Conservation (phyloP, 2,797 vertebrate species). For the Poecilia wingei region DNA sequence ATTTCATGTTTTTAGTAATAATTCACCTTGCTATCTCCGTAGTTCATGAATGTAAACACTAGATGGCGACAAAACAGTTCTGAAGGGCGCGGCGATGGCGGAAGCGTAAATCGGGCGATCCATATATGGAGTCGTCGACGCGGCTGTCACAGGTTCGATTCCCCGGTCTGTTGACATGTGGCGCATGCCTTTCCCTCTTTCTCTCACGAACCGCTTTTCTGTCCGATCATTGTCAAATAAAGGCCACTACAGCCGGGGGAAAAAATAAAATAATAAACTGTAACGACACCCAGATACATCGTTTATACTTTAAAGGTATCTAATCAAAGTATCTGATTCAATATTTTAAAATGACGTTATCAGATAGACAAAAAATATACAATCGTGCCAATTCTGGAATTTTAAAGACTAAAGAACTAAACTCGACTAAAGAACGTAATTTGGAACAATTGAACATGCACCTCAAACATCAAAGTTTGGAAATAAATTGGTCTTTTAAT, state of each 20-base stretch:
- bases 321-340: background rate
- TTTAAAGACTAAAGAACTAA: background rate
- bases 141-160: no score
- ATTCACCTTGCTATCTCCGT: background rate
- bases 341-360: background rate
- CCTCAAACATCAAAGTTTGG: background rate
- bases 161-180: no score
- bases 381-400: background rate
- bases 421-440: no score
- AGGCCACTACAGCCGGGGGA: no score
- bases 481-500: background rate
- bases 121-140: no score
- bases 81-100: background rate
- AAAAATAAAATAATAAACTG: no score
- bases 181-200: no score
- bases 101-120: no score
- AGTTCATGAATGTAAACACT: constrained; percentile 10
- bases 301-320: no score
- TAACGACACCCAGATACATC: background rate
- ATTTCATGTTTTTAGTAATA: background rate
- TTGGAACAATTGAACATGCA: no score
- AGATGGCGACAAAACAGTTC: constrained; percentile 34
- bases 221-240: no score
- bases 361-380: background rate
- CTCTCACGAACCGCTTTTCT: no score